These are phyloP conservation scores for Umimayanthus kanabou DNA, from an alignment of 92 coral and sea anemone genomes.

Conservation along the genomic window DNA sequence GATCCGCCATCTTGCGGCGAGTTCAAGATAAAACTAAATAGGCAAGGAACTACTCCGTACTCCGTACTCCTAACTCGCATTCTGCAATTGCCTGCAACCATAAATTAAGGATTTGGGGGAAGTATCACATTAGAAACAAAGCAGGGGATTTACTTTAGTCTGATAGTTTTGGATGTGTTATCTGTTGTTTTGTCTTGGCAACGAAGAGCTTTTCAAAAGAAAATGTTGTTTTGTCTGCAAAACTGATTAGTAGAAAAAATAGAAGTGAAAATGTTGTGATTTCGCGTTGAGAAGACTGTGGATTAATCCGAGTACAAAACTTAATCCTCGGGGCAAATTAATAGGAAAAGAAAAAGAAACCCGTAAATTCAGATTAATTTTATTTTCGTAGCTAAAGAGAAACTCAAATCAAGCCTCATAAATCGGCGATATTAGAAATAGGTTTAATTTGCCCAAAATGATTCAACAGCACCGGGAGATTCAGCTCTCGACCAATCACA, in stretches of 20 bases:
- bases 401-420: constrained; percentile 50
- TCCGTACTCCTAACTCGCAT: neutral
- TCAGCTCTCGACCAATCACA: constrained; percentile 62
- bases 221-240: constrained; percentile 22
- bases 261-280: neutral
- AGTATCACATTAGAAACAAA: neutral
- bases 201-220: neutral
- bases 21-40: neutral
- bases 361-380: constrained; percentile 12
- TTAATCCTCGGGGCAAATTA: constrained; percentile 4
- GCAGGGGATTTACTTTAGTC: neutral
- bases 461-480: constrained; percentile 43
- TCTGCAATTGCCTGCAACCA: neutral
- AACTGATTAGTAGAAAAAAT: neutral
- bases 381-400: constrained; percentile 40
- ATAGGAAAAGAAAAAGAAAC: neutral
- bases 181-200: constrained; percentile 22
- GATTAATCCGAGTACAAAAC: neutral
- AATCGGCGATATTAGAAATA: constrained; percentile 40
- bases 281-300: neutral
- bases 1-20: neutral
- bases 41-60: too few relatives aligned
- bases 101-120: neutral
- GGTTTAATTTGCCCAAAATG: constrained; percentile 48
- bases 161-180: neutral